These are phyloP conservation scores for Temnothorax ravouxi DNA, from an alignment of 2,888 invertebrate species.

Conservation along the genomic window DNA sequence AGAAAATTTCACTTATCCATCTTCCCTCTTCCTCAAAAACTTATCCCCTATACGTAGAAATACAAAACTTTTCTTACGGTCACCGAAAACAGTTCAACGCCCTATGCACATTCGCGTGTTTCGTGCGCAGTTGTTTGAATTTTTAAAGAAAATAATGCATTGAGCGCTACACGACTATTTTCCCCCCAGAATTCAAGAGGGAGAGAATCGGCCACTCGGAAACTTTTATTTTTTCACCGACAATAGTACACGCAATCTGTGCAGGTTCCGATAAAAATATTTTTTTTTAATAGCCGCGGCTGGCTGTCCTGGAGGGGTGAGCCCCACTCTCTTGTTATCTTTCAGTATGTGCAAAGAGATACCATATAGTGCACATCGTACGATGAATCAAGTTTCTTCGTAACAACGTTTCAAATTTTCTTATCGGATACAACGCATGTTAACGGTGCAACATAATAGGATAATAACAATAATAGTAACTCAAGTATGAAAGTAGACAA, in stretches of 20 bases:
- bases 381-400: background rate
- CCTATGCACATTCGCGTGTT: background rate
- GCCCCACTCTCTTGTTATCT: background rate
- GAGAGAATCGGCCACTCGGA: background rate
- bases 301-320: background rate
- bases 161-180: background rate
- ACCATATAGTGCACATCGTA: background rate
- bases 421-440: background rate
- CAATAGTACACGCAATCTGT: background rate
- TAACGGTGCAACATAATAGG: background rate
- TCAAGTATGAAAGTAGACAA: slow-evolving; percentile 17
- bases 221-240: slow-evolving; percentile 20
- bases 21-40: background rate
- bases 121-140: slow-evolving; percentile 1
- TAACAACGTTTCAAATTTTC: background rate
- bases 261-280: slow-evolving; percentile 21
- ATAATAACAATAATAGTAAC: background rate
- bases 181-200: background rate
- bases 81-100: slow-evolving; percentile 1
- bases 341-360: background rate
- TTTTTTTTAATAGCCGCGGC: slow-evolving; percentile 1
- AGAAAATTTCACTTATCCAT: no score
- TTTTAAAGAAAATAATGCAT: slow-evolving; percentile 20
- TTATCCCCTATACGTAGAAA: background rate
- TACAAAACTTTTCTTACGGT: background rate